Evolutionary conservation across 2,113 vertebrate genomes (phyloP).

Genomic region (Sinocyclocheilus anshuiensis): DNA sequence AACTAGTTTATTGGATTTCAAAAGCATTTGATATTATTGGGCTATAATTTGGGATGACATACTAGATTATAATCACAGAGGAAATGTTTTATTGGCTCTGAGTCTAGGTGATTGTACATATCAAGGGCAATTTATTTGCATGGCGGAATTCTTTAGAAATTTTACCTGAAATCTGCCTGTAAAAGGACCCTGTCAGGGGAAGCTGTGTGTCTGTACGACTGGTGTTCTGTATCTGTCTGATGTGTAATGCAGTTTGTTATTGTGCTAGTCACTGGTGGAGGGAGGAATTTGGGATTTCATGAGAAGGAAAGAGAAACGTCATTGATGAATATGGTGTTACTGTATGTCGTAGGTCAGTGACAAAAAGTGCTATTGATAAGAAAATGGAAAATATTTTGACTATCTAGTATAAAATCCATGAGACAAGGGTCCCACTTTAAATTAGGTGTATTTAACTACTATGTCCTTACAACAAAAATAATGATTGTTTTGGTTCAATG

Average conservation of each 20-base stretch:
- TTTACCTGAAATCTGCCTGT: not conserved
- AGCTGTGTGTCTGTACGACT: not conserved
- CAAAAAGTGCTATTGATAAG: not conserved
- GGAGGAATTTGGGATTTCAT: not conserved
- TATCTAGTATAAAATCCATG: not conserved
- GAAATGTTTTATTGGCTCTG: not conserved
- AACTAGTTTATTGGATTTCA: constrained; percentile 10
- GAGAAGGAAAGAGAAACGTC: not conserved
- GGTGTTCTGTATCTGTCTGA: not conserved
- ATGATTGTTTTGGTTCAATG: too few relatives aligned
- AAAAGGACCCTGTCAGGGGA: constrained; percentile 2
- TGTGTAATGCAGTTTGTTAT: not conserved
- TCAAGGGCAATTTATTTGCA: not conserved
- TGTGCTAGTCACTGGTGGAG: not conserved
- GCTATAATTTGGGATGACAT: not conserved
- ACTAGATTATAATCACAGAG: not conserved
- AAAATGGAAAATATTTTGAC: not conserved
- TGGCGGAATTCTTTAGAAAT: not conserved
- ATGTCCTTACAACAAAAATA: too few relatives aligned
- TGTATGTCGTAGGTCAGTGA: not conserved
- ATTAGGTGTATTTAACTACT: too few relatives aligned
- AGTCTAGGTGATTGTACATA: not conserved
- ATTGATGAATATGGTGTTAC: not conserved
- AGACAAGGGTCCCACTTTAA: too few relatives aligned
- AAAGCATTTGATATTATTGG: not conserved